Percentiles rank a stretch among this genome's conserved stretches.
phyloP scores from a whole-genome alignment of 2,797 vertebrate species.

The Amphiprion clarkii region DNA sequence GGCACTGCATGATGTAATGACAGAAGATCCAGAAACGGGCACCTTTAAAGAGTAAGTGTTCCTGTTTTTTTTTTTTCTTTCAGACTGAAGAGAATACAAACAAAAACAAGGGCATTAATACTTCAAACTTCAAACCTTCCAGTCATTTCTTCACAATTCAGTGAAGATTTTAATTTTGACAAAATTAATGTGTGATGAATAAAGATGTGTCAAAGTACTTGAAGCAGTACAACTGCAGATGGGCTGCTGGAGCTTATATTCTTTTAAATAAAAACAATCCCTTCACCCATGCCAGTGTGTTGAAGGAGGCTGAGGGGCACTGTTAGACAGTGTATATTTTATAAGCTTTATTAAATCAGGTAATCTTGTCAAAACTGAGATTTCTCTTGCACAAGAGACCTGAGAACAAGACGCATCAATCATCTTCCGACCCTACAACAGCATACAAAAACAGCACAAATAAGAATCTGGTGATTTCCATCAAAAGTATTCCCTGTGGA shows the following conservation, averaged over 20 bases:
- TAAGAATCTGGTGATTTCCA: no score
- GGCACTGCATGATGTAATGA: conserved; percentile 97
- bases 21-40: conserved; percentile 93
- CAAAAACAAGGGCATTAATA: not conserved
- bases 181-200: conserved; percentile 33
- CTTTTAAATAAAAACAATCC: conserved; percentile 1
- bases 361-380: not conserved
- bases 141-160: conserved; percentile 4
- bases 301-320: conserved; percentile 11
- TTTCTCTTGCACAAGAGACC: not conserved
- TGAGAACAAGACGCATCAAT: not conserved
- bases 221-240: conserved; percentile 11
- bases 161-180: conserved; percentile 19
- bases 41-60: conserved; percentile 95
- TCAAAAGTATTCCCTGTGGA: conserved; percentile 49
- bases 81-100: not conserved
- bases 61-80: not conserved
- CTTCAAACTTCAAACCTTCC: not conserved
- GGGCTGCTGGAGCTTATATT: conserved; percentile 11
- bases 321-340: conserved; percentile 19
- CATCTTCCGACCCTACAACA: no score
- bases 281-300: conserved; percentile 1
- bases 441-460: no score
- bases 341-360: not conserved
- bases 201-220: not conserved